Conservation (phyloP, 2,797 vertebrate species). For the Tapera naevia region DNA sequence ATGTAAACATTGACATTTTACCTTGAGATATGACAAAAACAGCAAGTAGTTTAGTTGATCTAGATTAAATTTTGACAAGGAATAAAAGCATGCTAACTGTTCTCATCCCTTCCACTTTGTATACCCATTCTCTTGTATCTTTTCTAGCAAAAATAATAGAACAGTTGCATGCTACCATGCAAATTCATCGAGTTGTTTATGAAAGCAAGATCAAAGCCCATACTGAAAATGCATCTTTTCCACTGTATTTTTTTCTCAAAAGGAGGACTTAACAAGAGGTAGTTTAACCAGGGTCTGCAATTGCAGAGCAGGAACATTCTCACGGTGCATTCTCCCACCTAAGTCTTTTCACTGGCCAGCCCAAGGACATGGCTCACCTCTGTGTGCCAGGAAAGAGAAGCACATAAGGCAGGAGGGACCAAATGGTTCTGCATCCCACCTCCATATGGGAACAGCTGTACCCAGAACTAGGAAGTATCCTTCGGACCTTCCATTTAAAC, state of each 20-base stretch:
- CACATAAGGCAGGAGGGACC: not conserved
- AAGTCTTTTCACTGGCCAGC: not conserved
- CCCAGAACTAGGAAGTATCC: not conserved
- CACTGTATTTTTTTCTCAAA: not conserved
- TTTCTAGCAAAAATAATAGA: not conserved
- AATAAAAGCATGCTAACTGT: conserved; percentile 29
- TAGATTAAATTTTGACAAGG: conserved; percentile 41
- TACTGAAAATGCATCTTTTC: not conserved
- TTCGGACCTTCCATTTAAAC: not conserved
- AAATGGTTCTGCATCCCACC: not conserved
- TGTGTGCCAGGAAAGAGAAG: not conserved
- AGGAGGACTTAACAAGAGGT: not conserved
- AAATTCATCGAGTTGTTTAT: conserved; percentile 33
- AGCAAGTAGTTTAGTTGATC: conserved; percentile 17
- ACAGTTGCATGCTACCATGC: conserved; percentile 5
- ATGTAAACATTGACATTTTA: conserved; percentile 19
- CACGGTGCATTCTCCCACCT: not conserved
- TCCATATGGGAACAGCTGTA: fast-evolving
- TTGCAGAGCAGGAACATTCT: not conserved
- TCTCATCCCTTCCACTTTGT: not conserved
- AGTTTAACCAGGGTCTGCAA: not conserved
- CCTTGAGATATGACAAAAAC: conserved; percentile 36
- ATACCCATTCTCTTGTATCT: not conserved
- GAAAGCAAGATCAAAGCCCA: conserved; percentile 43
- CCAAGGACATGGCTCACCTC: not conserved